Percentiles rank a stretch among this genome's conserved stretches.
These are phyloP conservation scores for Junco hyemalis DNA, from an alignment of 2,113 vertebrate genomes.

Conservation along the genomic window DNA sequence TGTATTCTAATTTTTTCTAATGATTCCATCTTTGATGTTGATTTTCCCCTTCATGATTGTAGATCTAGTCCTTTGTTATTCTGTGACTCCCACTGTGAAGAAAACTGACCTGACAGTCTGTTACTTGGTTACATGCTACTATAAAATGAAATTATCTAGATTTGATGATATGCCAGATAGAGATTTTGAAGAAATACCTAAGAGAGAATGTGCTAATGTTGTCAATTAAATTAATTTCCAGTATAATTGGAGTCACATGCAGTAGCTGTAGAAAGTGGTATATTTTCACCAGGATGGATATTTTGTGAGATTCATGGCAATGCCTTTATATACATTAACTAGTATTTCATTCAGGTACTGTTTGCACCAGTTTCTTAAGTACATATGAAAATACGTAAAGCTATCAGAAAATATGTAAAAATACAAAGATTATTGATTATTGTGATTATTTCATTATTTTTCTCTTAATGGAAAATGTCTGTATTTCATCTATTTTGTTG, in stretches of 20 bases:
- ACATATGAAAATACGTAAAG: background rate
- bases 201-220: background rate
- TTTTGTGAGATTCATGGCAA: background rate
- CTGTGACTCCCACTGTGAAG: background rate
- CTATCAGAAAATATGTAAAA: background rate
- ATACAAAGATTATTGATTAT: background rate
- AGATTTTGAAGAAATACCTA: conserved; percentile 23
- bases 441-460: conserved; percentile 28
- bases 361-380: background rate
- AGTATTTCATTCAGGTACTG: background rate
- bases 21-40: background rate
- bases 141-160: background rate
- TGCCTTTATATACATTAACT: background rate
- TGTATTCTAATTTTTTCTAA: background rate
- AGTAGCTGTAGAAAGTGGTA: background rate
- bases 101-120: background rate
- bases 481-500: conserved; percentile 14
- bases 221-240: background rate
- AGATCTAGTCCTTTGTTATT: background rate
- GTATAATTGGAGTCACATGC: background rate
- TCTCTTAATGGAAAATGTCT: conserved; percentile 35
- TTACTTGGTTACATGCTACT: background rate
- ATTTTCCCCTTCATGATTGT: background rate
- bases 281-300: background rate
- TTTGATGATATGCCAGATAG: background rate